A percentile compares a stretch with the other conserved stretches of the same genome.
These are phyloP conservation scores for Cecidostiba fungosa DNA, from an alignment of 2,888 invertebrate genomes.

Conservation along the genomic window DNA sequence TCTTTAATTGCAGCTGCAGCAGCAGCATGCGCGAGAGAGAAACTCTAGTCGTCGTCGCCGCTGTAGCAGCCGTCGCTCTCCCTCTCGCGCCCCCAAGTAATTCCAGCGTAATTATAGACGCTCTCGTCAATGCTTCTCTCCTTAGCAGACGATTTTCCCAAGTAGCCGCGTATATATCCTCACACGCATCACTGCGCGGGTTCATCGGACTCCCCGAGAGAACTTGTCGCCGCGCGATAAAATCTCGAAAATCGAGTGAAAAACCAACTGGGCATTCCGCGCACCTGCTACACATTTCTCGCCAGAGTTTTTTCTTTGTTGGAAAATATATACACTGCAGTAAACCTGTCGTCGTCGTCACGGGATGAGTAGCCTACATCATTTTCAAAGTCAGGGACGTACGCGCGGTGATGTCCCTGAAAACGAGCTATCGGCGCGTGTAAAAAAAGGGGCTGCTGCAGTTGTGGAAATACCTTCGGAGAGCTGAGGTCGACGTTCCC, in stretches of 20 bases:
- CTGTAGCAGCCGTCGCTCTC: neutral
- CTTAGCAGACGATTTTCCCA: conserved; percentile 22
- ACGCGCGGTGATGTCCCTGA: conserved; percentile 55
- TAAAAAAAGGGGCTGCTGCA: neutral
- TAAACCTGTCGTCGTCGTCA: conserved; percentile 18
- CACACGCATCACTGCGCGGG: neutral
- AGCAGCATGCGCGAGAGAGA: conserved; percentile 14
- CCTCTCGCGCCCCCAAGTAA: conserved; percentile 35
- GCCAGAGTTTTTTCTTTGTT: neutral
- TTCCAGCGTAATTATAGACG: conserved; percentile 49
- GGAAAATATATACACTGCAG: neutral
- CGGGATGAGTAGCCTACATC: conserved; percentile 59
- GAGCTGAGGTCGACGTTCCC: conserved; percentile 9
- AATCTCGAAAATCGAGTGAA: conserved; percentile 51
- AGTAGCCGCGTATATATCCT: neutral
- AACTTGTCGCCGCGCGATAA: conserved; percentile 33
- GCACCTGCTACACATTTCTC: neutral
- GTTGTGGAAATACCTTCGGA: neutral
- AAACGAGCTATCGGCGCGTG: neutral
- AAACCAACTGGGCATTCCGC: conserved; percentile 33
- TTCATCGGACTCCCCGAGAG: neutral
- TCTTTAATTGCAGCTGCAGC: neutral
- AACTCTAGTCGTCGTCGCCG: neutral
- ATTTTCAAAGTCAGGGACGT: conserved; percentile 67
- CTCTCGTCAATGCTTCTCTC: conserved; percentile 29